Conservation (phyloP, 2,113 vertebrate genomes). For the Grus americana region DNA sequence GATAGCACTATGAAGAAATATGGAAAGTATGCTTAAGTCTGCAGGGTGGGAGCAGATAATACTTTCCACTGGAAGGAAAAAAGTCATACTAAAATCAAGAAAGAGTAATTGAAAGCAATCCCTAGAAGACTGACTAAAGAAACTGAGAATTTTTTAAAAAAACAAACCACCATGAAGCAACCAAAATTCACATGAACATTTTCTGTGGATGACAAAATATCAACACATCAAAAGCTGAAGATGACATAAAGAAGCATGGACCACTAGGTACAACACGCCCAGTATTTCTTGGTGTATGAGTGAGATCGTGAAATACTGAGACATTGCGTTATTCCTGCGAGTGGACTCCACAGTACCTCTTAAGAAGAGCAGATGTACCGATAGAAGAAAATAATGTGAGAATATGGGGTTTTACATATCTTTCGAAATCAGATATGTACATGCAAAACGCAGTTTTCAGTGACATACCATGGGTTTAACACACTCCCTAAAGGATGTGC, state of each 20-base stretch:
- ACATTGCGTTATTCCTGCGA: background rate
- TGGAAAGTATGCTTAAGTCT: background rate
- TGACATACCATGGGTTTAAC: background rate
- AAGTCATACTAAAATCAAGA: background rate
- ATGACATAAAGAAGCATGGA: background rate
- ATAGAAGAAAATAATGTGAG: background rate
- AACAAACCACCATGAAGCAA: no score
- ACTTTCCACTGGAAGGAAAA: background rate
- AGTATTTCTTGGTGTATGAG: background rate
- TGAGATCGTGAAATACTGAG: background rate
- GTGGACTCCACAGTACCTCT: background rate
- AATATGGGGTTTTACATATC: background rate
- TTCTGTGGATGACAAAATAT: background rate
- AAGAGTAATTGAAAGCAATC: background rate
- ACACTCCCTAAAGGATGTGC: background rate
- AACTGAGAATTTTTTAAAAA: background rate
- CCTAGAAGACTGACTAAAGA: background rate
- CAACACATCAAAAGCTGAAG: background rate
- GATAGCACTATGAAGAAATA: background rate
- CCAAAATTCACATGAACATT: background rate
- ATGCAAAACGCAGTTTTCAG: background rate
- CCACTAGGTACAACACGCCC: background rate
- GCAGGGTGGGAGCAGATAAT: background rate
- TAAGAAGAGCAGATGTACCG: background rate
- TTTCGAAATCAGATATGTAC: background rate